Conservation (phyloP, 1,140 invertebrate species). For the Dendroctonus ponderosae region DNA sequence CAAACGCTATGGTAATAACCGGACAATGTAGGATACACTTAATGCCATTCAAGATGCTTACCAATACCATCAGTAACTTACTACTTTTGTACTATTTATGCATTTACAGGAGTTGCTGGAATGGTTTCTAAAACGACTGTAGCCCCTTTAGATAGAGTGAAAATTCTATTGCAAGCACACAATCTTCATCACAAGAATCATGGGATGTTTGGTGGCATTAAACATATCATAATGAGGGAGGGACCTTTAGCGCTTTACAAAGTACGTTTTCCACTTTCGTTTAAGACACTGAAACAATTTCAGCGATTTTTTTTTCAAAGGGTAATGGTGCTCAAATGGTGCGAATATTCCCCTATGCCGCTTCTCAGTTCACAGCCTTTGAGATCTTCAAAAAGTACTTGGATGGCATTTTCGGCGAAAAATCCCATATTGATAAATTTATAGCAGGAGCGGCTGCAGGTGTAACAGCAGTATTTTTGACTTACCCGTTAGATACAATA, state of each 20-base stretch:
- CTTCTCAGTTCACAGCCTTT: conserved; percentile 94
- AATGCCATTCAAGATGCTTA: neutral
- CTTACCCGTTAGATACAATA: conserved; percentile 95
- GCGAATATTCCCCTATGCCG: conserved; percentile 92
- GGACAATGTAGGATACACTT: neutral
- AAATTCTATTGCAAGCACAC: conserved; percentile 90
- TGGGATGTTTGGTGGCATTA: conserved; percentile 76
- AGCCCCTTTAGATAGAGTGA: conserved; percentile 91
- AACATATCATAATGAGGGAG: conserved; percentile 74
- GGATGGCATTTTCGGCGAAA: conserved; percentile 53
- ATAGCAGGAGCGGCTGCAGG: conserved; percentile 81
- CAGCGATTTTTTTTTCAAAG: conserved; percentile 25
- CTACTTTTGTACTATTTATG: neutral
- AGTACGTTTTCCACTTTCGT: too few species aligned
- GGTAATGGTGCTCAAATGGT: conserved; percentile 97
- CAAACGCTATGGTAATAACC: neutral
- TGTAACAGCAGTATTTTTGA: conserved; percentile 79
- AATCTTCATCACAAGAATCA: conserved; percentile 80
- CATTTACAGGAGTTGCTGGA: conserved; percentile 78
- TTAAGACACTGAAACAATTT: too few species aligned
- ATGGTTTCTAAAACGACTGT: conserved; percentile 94
- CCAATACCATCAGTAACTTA: neutral
- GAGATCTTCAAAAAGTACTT: conserved; percentile 84
- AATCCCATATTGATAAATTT: conserved; percentile 74
- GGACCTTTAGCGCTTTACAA: conserved; percentile 66